phyloP scores from a whole-genome alignment of 1,140 invertebrate species.

The Zaprionus davidi region DNA sequence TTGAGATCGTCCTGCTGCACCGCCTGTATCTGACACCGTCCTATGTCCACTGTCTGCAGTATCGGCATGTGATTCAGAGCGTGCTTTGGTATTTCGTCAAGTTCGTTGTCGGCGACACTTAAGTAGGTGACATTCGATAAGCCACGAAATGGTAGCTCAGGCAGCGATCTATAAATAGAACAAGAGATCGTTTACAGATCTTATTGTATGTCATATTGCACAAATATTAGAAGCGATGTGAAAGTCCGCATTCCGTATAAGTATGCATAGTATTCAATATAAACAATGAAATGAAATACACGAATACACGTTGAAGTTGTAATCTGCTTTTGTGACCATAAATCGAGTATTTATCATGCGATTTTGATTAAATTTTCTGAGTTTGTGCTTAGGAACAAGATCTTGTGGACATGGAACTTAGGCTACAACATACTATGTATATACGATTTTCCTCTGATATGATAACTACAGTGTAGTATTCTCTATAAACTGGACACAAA shows the following conservation, averaged over 20 bases:
- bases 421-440: too few species aligned
- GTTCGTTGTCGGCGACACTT: conserved; percentile 90
- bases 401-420: neutral
- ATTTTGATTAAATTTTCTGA: neutral
- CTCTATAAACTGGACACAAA: too few species aligned
- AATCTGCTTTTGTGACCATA: neutral
- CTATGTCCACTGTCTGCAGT: conserved; percentile 89
- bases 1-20: conserved; percentile 87
- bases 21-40: conserved; percentile 88
- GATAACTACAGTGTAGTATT: too few species aligned
- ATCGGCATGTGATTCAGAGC: conserved; percentile 89
- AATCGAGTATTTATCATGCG: conserved; percentile 5
- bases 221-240: conserved; percentile 12
- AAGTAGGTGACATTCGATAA: conserved; percentile 89
- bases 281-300: neutral
- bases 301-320: neutral
- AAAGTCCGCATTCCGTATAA: neutral
- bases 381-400: neutral
- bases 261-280: neutral
- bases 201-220: conserved; percentile 20
- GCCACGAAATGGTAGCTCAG: conserved; percentile 89
- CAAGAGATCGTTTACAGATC: conserved; percentile 39
- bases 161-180: conserved; percentile 86
- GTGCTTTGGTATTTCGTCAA: conserved; percentile 89
- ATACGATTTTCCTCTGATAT: neutral